These are phyloP conservation scores for Cerceris ruficornis DNA, from an alignment of 2,888 invertebrate genomes.

Conservation along the genomic window DNA sequence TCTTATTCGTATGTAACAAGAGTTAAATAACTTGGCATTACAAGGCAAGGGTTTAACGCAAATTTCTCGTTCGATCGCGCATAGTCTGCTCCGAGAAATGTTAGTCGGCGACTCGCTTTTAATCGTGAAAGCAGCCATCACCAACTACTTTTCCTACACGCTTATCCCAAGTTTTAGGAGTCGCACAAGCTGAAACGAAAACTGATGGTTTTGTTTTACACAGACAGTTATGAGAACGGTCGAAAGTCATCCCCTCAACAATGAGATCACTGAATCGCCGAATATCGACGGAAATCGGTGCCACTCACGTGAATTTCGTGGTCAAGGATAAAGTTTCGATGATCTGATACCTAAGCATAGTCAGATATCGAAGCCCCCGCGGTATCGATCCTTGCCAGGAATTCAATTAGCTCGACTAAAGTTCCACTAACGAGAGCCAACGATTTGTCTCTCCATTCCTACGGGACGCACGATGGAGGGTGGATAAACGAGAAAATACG, in stretches of 20 bases:
- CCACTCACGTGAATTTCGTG: not conserved
- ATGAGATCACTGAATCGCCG: constrained; percentile 4
- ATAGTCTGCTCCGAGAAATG: constrained; percentile 1
- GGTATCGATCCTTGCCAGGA: not conserved
- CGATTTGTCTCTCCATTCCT: constrained; percentile 4
- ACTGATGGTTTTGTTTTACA: constrained; percentile 4
- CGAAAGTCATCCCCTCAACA: constrained; percentile 55
- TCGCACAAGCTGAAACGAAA: constrained; percentile 29
- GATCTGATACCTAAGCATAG: not conserved
- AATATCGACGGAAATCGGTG: not conserved
- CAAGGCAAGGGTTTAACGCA: not conserved
- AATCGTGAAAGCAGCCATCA: constrained; percentile 47
- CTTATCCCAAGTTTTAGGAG: constrained; percentile 23
- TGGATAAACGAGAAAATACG: not conserved
- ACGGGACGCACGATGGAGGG: not conserved
- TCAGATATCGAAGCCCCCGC: not conserved
- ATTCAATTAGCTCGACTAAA: not conserved
- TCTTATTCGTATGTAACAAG: too few species aligned
- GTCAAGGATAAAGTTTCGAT: not conserved
- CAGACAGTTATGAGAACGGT: constrained; percentile 28
- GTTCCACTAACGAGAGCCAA: not conserved
- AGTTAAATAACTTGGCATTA: too few species aligned
- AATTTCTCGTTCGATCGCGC: constrained; percentile 5
- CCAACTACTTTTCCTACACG: constrained; percentile 40
- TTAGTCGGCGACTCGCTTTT: constrained; percentile 22